Evolutionary conservation across 37 sponge, comb jelly and placozoan genomes (phyloP).

Genomic region (Chondrosia reniformis): DNA sequence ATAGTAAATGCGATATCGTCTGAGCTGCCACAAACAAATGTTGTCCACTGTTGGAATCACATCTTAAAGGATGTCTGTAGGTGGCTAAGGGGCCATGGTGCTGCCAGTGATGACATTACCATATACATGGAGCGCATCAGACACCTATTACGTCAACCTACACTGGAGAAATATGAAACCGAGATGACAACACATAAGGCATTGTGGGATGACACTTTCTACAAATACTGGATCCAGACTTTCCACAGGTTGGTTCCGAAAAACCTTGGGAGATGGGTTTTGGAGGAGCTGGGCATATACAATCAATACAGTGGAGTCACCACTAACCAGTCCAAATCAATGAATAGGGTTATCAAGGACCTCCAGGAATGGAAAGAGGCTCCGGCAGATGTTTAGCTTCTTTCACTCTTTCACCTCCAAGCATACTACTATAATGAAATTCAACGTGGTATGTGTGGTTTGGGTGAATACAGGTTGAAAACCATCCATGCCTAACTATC

Average conservation of each 20-base stretch:
- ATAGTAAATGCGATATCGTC: constrained; percentile 22
- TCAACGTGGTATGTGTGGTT: constrained; percentile 3
- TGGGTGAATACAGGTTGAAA: constrained; percentile 17
- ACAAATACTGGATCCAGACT: constrained; percentile 18
- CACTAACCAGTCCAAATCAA: neutral
- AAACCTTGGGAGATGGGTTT: neutral
- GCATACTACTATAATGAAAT: constrained; percentile 16
- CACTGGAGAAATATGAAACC: neutral
- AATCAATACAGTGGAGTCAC: neutral
- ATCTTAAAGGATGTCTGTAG: constrained; percentile 15
- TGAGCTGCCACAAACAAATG: constrained; percentile 22
- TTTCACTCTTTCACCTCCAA: constrained; percentile 13
- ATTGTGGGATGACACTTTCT: constrained; percentile 27
- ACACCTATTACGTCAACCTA: neutral
- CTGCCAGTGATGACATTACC: constrained; percentile 30
- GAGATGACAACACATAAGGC: neutral
- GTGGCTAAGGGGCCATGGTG: constrained; percentile 45
- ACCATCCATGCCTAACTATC: neutral
- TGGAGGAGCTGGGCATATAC: constrained; percentile 23
- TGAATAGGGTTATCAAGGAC: constrained; percentile 19
- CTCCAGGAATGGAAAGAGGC: constrained; percentile 18
- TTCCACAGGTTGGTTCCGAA: neutral
- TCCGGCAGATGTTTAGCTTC: neutral
- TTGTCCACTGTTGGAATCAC: constrained; percentile 53
- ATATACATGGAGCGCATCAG: constrained; percentile 28